Evolutionary conservation across 2,797 vertebrate species (phyloP).

Genomic region (Danio jaintianensis): DNA sequence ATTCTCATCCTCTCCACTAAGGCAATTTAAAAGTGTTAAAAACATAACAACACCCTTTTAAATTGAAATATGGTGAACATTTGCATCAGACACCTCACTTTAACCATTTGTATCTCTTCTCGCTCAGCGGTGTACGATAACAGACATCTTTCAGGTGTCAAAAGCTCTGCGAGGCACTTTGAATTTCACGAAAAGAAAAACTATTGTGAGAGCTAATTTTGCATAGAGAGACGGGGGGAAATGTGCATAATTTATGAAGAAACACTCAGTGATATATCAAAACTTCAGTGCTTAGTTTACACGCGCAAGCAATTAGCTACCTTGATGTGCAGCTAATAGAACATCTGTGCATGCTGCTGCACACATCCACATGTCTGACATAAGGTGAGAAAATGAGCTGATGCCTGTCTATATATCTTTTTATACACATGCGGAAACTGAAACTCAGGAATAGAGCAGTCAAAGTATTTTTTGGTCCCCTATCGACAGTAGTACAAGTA

Average conservation of each 20-base stretch:
- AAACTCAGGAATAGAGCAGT: not conserved
- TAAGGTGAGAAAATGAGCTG: conserved; percentile 26
- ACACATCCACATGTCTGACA: conserved; percentile 29
- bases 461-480: not conserved
- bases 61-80: not conserved
- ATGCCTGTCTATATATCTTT: conserved; percentile 11
- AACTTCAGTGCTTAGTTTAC: conserved; percentile 57
- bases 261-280: conserved; percentile 40
- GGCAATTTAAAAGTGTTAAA: too few relatives aligned
- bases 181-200: conserved; percentile 18
- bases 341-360: conserved; percentile 39
- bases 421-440: not conserved
- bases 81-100: not conserved
- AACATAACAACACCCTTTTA: not conserved
- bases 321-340: conserved; percentile 67
- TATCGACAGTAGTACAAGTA: conserved; percentile 12
- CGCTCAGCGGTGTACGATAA: conserved; percentile 19
- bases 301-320: conserved; percentile 62
- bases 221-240: conserved; percentile 15
- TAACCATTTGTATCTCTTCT: conserved; percentile 25
- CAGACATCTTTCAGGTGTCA: conserved; percentile 38
- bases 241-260: conserved; percentile 42
- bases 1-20: too few relatives aligned
- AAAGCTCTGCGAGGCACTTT: conserved; percentile 34
- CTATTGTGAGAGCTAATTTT: conserved; percentile 41